Conservation (phyloP, 2,113 vertebrate genomes). For the Thamnophis sirtalis region DNA sequence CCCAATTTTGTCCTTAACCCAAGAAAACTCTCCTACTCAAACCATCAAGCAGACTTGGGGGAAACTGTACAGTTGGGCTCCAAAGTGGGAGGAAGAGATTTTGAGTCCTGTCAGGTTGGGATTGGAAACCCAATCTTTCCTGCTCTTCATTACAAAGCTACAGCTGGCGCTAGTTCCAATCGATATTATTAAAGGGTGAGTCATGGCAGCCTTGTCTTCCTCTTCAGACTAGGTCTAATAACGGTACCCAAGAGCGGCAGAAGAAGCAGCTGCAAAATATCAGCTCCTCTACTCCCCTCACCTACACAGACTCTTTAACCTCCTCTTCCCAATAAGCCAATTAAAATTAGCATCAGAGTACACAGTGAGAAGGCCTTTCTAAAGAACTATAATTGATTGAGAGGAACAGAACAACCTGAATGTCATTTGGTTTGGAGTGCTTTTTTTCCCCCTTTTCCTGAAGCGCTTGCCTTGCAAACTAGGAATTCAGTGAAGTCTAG, state of each 20-base stretch:
- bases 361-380: not conserved
- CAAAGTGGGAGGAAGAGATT: not conserved
- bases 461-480: not conserved
- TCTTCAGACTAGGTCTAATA: not conserved
- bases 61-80: rapidly evolving
- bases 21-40: not conserved
- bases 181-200: slow-evolving; percentile 40
- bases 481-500: not conserved
- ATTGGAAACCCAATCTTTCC: not conserved
- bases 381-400: not conserved
- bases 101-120: not conserved
- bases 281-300: not conserved
- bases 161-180: not conserved
- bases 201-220: slow-evolving; percentile 34
- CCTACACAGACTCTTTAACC: rapidly evolving
- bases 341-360: not conserved
- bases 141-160: not conserved
- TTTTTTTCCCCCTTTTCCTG: rapidly evolving
- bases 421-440: not conserved
- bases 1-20: not conserved
- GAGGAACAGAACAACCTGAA: not conserved
- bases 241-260: not conserved
- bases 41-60: not conserved
- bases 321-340: rapidly evolving
- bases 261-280: not conserved